A percentile compares a stretch with the other conserved stretches of the same genome.
These are phyloP conservation scores for Eupithecia tripunctaria DNA, from an alignment of 2,888 invertebrate genomes.

Conservation along the genomic window DNA sequence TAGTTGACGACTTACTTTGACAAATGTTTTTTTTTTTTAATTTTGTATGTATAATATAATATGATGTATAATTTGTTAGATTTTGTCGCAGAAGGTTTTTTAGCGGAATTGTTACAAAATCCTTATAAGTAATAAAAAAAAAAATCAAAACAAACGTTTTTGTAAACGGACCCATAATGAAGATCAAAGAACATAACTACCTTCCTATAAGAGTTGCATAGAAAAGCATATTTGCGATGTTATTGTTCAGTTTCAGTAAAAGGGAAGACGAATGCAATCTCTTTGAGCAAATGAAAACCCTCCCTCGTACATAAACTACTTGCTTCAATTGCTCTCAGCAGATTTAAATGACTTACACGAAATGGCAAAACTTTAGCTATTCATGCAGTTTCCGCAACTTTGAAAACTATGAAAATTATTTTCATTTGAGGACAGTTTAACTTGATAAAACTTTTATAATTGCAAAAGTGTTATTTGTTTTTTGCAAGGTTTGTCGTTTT, in stretches of 20 bases:
- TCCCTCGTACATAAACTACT: constrained; percentile 53
- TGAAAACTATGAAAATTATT: constrained; percentile 32
- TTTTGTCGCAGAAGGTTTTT: too few relatives aligned
- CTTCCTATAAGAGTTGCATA: background rate
- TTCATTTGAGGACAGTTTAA: constrained; percentile 23
- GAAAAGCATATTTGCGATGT: background rate
- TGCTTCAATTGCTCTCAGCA: constrained; percentile 50
- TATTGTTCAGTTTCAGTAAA: constrained; percentile 9
- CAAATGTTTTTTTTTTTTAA: too few relatives aligned
- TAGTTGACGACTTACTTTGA: too few relatives aligned
- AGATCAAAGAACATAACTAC: background rate
- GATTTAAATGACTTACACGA: constrained; percentile 39
- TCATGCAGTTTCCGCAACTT: constrained; percentile 40
- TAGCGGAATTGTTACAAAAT: too few relatives aligned
- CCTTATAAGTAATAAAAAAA: too few relatives aligned
- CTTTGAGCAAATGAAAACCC: constrained; percentile 7
- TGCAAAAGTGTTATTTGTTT: background rate
- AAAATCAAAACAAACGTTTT: background rate
- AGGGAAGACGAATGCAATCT: constrained; percentile 9
- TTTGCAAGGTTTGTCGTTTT: background rate
- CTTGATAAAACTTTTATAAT: constrained; percentile 13
- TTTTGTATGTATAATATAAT: too few relatives aligned
- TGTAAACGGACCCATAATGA: background rate
- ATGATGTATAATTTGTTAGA: too few relatives aligned
- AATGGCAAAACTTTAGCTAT: constrained; percentile 41